These are phyloP conservation scores for Paracanthobrama guichenoti DNA, from an alignment of 2,113 vertebrate genomes.

Conservation along the genomic window DNA sequence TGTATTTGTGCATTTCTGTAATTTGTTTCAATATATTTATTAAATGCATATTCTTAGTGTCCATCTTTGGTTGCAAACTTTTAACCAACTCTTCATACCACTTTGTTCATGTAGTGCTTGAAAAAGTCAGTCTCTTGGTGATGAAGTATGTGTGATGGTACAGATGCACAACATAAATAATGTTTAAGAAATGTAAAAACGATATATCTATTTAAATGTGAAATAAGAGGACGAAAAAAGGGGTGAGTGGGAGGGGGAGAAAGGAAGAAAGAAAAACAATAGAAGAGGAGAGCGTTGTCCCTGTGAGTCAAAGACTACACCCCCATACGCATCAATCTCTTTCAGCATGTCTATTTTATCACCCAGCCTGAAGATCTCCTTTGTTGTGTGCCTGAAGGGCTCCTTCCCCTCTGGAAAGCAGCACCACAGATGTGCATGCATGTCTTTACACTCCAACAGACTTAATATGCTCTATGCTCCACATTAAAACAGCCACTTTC, in stretches of 20 bases:
- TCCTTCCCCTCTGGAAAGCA: slow-evolving; percentile 37
- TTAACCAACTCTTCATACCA: background rate
- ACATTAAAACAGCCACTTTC: background rate
- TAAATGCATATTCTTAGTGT: background rate
- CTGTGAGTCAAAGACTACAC: slow-evolving; percentile 38
- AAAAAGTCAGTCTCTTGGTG: background rate
- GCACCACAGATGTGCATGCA: slow-evolving; percentile 32
- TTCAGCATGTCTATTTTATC: slow-evolving; percentile 51
- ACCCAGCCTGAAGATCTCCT: slow-evolving; percentile 45
- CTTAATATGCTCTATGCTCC: background rate
- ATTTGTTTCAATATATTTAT: background rate
- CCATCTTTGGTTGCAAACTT: background rate
- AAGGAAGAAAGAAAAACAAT: slow-evolving; percentile 1
- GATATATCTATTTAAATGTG: background rate
- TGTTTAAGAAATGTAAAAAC: background rate
- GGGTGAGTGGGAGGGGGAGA: background rate
- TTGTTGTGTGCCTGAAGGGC: slow-evolving; percentile 38
- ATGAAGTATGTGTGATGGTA: background rate
- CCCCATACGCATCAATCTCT: slow-evolving; percentile 48
- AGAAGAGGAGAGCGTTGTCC: slow-evolving; percentile 25
- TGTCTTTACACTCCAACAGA: slow-evolving; percentile 9
- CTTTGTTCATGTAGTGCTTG: background rate
- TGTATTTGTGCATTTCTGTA: background rate
- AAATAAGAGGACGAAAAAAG: background rate
- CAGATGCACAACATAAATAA: background rate